Conservation (phyloP, 2,797 vertebrate genomes). For the Margarornis squamiger region DNA sequence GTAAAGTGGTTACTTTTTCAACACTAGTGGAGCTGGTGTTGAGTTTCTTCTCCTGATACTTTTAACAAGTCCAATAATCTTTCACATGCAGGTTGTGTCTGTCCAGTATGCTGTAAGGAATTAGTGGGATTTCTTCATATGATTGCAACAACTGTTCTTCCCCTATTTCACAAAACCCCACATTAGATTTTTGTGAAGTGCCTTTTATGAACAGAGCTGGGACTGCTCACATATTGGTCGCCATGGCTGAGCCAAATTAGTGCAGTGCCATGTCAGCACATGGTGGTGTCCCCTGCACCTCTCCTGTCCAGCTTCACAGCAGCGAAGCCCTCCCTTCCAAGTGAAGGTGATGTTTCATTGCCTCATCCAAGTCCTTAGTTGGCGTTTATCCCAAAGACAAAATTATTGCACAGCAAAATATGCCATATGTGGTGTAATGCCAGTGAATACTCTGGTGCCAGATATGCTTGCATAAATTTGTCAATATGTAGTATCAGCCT, state of each 20-base stretch:
- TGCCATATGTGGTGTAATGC: neutral
- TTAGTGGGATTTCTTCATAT: neutral
- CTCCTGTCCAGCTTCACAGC: accelerated
- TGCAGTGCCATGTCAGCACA: accelerated
- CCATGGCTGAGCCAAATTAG: neutral
- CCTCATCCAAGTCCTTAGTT: neutral
- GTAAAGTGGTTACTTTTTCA: neutral
- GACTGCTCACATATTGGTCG: accelerated
- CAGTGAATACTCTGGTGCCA: neutral
- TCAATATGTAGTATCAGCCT: neutral
- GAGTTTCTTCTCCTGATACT: neutral
- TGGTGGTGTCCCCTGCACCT: accelerated
- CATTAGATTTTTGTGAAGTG: neutral
- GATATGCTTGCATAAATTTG: neutral
- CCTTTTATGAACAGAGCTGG: neutral
- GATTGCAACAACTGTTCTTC: neutral
- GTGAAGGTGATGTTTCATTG: accelerated
- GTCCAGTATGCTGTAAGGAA: neutral
- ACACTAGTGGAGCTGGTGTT: neutral
- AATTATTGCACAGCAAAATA: neutral
- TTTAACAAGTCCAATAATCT: constrained; percentile 12
- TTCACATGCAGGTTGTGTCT: neutral
- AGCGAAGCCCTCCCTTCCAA: neutral
- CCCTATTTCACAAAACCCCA: neutral
- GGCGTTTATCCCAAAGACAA: neutral